Conservation (phyloP, 2,797 vertebrate species). For the Pseudomugil gertrudae region DNA sequence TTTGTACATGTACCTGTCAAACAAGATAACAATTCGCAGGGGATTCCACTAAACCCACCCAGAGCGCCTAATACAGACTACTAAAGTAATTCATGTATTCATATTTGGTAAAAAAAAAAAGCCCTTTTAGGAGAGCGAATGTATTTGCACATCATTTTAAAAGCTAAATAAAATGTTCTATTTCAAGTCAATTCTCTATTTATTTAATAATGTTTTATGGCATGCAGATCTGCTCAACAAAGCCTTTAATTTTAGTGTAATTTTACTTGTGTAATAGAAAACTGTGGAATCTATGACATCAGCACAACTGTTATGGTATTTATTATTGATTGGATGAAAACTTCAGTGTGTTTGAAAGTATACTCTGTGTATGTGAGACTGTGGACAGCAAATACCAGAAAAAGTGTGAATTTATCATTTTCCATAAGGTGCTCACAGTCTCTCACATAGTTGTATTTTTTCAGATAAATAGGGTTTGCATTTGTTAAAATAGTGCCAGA, state of each 20-base stretch:
- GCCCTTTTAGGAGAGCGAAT: conserved; percentile 4
- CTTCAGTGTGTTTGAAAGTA: background rate
- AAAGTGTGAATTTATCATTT: background rate
- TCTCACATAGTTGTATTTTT: background rate
- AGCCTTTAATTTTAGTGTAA: background rate
- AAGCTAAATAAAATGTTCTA: background rate
- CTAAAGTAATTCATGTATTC: conserved; percentile 32
- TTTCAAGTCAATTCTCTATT: background rate
- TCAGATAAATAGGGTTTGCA: background rate
- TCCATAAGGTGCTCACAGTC: background rate
- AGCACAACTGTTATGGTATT: too few relatives aligned
- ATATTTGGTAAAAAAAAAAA: conserved; percentile 25
- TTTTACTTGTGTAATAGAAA: background rate
- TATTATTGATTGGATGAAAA: background rate
- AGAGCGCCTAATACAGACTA: conserved; percentile 21
- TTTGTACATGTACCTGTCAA: conserved; percentile 62
- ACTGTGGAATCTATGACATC: background rate
- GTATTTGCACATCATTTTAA: conserved; percentile 24
- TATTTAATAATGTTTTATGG: background rate
- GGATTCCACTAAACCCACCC: conserved; percentile 44
- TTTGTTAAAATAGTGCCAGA: background rate
- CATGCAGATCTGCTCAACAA: background rate
- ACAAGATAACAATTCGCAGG: conserved; percentile 42
- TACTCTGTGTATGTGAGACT: background rate
- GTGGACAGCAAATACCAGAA: background rate